Percentiles rank a stretch among this genome's conserved stretches.
These are phyloP conservation scores for Prolemur simus DNA, from an alignment of 2,113 vertebrate species.

Conservation along the genomic window DNA sequence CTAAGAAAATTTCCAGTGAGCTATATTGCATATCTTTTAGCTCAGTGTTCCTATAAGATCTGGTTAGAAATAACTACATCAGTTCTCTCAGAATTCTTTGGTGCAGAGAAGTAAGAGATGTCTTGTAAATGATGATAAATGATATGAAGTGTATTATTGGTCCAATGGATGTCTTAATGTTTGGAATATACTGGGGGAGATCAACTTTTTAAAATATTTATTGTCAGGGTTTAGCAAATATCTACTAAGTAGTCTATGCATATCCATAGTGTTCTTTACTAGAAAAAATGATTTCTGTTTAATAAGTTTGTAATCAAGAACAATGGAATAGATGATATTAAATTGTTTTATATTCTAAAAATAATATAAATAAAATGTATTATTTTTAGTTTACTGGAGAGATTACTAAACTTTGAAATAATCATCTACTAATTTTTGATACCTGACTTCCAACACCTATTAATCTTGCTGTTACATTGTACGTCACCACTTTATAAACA, in stretches of 20 bases:
- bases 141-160: background rate
- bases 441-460: background rate
- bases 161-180: background rate
- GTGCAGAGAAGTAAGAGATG: background rate
- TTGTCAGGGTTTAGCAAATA: background rate
- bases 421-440: background rate
- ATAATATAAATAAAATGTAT: background rate
- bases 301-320: constrained; percentile 10
- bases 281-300: constrained; percentile 6
- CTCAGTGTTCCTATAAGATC: background rate
- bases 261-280: background rate
- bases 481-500: background rate
- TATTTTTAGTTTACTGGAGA: constrained; percentile 8
- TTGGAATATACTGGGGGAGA: background rate
- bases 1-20: constrained; percentile 44
- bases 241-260: background rate
- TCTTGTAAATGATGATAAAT: background rate
- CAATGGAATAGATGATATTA: background rate
- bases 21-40: constrained; percentile 56
- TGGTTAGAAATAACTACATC: constrained; percentile 14
- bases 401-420: constrained; percentile 51
- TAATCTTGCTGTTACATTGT: background rate
- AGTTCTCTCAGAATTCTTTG: constrained; percentile 22
- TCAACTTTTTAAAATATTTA: background rate
- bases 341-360: background rate